Conservation (phyloP, 2,797 vertebrate species). For the Sebastes taczanowskii region DNA sequence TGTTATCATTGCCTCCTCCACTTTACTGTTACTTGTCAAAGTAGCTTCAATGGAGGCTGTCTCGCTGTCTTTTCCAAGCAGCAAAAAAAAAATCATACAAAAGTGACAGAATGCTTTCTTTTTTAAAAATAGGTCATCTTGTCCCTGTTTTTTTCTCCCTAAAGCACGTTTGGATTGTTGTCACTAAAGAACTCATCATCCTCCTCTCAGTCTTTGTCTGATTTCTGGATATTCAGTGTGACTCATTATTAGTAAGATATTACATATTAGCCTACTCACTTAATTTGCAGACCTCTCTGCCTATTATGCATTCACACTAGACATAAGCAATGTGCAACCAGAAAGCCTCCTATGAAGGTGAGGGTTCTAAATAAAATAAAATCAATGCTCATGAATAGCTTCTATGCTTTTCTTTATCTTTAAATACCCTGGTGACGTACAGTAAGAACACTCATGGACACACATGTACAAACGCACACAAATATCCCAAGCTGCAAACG, state of each 20-base stretch:
- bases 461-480: not conserved
- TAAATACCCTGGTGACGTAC: not conserved
- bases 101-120: constrained; percentile 5
- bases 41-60: constrained; percentile 6
- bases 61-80: not conserved
- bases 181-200: not conserved
- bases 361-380: not conserved
- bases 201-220: not conserved
- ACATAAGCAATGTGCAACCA: not conserved
- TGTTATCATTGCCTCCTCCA: constrained; percentile 1
- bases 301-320: not conserved
- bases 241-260: not conserved
- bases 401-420: not conserved
- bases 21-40: constrained; percentile 23
- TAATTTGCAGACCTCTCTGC: not conserved
- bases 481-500: not conserved
- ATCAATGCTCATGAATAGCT: not conserved
- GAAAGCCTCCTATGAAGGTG: not conserved
- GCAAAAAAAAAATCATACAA: not conserved
- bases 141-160: not conserved
- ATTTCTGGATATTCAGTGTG: not conserved
- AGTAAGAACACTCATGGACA: not conserved
- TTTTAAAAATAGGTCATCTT: constrained; percentile 20
- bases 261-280: not conserved
- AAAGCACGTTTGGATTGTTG: not conserved